phyloP scores from a whole-genome alignment of 2,797 vertebrate species.

The Telmatherina bonti region DNA sequence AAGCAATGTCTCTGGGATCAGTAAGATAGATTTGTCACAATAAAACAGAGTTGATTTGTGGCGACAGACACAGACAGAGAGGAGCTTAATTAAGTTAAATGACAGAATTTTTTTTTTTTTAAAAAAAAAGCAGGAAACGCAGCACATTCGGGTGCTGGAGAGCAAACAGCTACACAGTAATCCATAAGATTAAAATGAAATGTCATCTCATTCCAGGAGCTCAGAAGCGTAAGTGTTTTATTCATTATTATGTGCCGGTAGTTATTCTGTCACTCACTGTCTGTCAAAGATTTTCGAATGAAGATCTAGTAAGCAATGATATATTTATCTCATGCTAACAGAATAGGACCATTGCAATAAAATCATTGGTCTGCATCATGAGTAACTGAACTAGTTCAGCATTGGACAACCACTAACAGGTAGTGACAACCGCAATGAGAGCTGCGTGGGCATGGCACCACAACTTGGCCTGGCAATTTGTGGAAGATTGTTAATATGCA shows the following conservation, averaged over 20 bases:
- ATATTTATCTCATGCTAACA: neutral
- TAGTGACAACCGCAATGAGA: neutral
- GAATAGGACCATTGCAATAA: neutral
- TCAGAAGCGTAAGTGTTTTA: neutral
- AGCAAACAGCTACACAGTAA: neutral
- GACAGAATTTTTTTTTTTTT: neutral
- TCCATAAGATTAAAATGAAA: neutral
- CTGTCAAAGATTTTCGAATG: neutral
- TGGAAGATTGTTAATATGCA: slow-evolving; percentile 13
- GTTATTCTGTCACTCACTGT: neutral
- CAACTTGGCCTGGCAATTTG: slow-evolving; percentile 4
- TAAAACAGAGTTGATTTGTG: slow-evolving; percentile 28
- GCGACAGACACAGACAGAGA: slow-evolving; percentile 19
- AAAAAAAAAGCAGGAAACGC: neutral
- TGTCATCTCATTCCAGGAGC: neutral
- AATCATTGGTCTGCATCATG: neutral
- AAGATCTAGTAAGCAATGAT: neutral
- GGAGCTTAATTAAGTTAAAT: slow-evolving; percentile 17
- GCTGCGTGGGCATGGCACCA: slow-evolving; percentile 3
- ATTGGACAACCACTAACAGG: slow-evolving; percentile 9
- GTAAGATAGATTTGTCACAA: neutral
- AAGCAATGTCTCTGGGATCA: no score
- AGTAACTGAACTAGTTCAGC: neutral
- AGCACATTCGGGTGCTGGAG: neutral
- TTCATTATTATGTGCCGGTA: neutral